These are phyloP conservation scores for Oopsacas minuta DNA, from an alignment of 37 sponge, comb jelly and placozoan species.

Conservation along the genomic window DNA sequence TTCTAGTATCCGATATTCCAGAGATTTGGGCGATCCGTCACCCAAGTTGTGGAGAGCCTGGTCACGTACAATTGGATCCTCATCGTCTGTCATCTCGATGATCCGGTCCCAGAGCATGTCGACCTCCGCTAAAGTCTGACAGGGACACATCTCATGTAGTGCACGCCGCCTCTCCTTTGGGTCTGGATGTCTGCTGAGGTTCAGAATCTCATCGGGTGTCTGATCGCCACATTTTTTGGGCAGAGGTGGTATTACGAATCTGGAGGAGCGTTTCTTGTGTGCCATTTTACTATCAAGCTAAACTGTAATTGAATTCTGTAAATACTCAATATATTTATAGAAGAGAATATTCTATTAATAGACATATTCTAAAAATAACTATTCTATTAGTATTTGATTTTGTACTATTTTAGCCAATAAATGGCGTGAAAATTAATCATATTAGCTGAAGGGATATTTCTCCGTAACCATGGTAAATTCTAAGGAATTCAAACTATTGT, in stretches of 20 bases:
- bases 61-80: constrained; percentile 44
- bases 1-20: constrained; percentile 40
- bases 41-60: constrained; percentile 60
- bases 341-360: too few species aligned
- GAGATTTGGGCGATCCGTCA: constrained; percentile 41
- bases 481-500: too few species aligned
- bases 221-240: neutral
- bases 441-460: too few species aligned
- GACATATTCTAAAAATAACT: too few species aligned
- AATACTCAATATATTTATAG: too few species aligned
- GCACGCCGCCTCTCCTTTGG: constrained; percentile 39
- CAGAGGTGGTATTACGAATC: neutral
- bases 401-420: too few species aligned
- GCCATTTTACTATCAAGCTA: neutral
- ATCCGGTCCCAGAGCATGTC: constrained; percentile 55
- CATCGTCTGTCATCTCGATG: constrained; percentile 39
- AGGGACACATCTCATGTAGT: constrained; percentile 53
- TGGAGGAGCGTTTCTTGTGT: neutral
- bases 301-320: neutral
- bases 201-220: neutral
- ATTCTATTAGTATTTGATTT: too few species aligned
- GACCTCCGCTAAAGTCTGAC: constrained; percentile 45
- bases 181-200: constrained; percentile 21
- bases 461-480: too few species aligned
- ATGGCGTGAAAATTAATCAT: too few species aligned